A percentile compares a stretch with the other conserved stretches of the same genome.
Conservation (phyloP, 2,888 invertebrate genomes). For the Phyto melanocephala region DNA sequence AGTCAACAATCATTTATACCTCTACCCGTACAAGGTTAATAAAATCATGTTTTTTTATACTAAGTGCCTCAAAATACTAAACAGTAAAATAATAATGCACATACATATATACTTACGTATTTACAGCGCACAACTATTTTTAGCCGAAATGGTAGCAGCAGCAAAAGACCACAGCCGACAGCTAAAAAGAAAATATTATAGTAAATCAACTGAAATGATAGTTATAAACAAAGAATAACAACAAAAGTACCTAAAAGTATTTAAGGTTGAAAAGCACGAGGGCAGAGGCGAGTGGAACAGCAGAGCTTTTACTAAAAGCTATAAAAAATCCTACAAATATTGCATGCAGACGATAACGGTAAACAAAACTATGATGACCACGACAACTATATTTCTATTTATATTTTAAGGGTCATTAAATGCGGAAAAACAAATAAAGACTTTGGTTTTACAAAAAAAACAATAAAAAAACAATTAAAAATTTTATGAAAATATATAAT, state of each 20-base stretch:
- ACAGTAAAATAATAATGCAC: background rate
- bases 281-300: background rate
- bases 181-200: background rate
- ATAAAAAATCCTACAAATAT: slow-evolving; percentile 14
- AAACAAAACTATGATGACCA: background rate
- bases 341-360: slow-evolving; percentile 48
- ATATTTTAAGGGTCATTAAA: slow-evolving; percentile 54
- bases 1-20: slow-evolving; percentile 33
- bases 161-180: background rate
- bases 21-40: slow-evolving; percentile 48
- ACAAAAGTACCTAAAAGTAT: background rate
- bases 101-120: background rate
- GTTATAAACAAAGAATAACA: background rate
- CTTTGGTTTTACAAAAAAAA: background rate
- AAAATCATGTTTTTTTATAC: slow-evolving; percentile 25
- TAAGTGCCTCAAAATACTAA: background rate
- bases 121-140: slow-evolving; percentile 43
- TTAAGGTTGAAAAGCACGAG: background rate
- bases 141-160: background rate
- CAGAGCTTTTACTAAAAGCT: background rate
- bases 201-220: background rate
- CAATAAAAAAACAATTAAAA: background rate
- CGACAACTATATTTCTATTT: slow-evolving; percentile 15
- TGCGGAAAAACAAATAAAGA: slow-evolving; percentile 13
- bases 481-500: too few relatives aligned